Base-by-base conservation (phyloP, 2,113 vertebrate species). In the Bambusicola thoracicus region DNA sequence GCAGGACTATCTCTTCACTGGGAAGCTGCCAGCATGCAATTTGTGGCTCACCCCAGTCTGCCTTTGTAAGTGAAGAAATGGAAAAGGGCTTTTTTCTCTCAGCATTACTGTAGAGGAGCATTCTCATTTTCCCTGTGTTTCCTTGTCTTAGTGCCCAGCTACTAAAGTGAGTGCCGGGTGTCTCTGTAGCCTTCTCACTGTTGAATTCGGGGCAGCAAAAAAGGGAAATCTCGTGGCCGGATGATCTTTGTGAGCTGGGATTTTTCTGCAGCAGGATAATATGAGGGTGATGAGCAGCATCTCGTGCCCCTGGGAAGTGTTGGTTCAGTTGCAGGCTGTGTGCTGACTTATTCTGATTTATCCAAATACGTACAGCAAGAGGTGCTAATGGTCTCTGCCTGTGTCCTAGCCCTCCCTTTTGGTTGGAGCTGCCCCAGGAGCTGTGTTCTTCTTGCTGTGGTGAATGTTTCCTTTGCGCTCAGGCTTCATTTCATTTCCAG, bases 1-100 rank as follows among this genome's bases (percentile, higher is more conserved):
- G 53, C 11, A 15, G 92, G 85, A 79, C 93, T 85, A 7, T 75
- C 73, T 87, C 82, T 88, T 89, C 36, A 8, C 67, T 67, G 91
- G 78, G 43, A 61, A 93, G 85, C 11, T 70, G 88, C 75, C 59
- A n/a, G 27, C 2, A 25, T 81, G 94, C 93, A 96, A 96, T 94
- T 13, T 87, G 80, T 85, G 94, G 96, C 72, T 85, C 3, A 0
- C 51, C 63, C 68, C 65, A 69, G 18, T 81, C 65, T 85, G 61
- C 58, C 40, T 66, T 56, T 61, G 21, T 43, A 70, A 86, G 27
- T 3, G 36, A 70, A 76, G 53, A 81, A 56, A 48, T 2, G 12
- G 8, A 22, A 36, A 17, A 41, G 69, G 70, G 55, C 40, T 92
- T 89, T 69, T 86, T 95, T 78, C 87, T 92, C 59, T 79, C 36